A percentile compares a stretch with the other conserved stretches of the same genome.
Evolutionary conservation across 2,888 invertebrate genomes (phyloP).

Genomic region (Hermaeophaga mercurialis): DNA sequence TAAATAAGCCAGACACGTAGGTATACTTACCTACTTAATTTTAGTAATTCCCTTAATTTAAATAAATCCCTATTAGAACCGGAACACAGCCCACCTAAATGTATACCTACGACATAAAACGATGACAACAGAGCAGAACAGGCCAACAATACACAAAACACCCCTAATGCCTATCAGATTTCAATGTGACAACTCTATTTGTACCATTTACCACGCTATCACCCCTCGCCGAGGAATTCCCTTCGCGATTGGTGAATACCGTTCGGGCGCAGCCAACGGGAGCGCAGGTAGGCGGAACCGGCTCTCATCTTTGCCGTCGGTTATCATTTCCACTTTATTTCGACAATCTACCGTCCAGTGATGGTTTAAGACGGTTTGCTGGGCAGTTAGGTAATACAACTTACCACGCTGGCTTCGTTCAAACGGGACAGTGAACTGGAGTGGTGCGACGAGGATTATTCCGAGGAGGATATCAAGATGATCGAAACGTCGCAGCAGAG

Average conservation of each 20-base stretch:
- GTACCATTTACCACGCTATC: conserved; percentile 47
- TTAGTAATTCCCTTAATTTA: conserved; percentile 9
- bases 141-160: conserved; percentile 38
- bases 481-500: conserved; percentile 53
- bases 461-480: conserved; percentile 51
- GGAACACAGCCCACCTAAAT: conserved; percentile 3
- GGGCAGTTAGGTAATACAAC: conserved; percentile 20
- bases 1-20: too few relatives aligned
- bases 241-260: conserved; percentile 37
- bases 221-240: conserved; percentile 21
- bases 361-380: conserved; percentile 26
- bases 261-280: conserved; percentile 37
- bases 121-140: conserved; percentile 26
- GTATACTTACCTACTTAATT: neutral
- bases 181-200: conserved; percentile 52
- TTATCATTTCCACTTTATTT: conserved; percentile 35
- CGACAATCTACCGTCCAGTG: conserved; percentile 30
- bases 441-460: conserved; percentile 53
- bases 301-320: conserved; percentile 36
- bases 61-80: conserved; percentile 3
- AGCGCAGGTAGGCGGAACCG: conserved; percentile 36
- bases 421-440: conserved; percentile 54
- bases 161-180: conserved; percentile 52
- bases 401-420: conserved; percentile 53
- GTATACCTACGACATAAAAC: conserved; percentile 11